Evolutionary conservation across 2,888 invertebrate genomes (phyloP), one percentile per base, ranked within the genome.

Genomic region (Drosophila falleni): DNA sequence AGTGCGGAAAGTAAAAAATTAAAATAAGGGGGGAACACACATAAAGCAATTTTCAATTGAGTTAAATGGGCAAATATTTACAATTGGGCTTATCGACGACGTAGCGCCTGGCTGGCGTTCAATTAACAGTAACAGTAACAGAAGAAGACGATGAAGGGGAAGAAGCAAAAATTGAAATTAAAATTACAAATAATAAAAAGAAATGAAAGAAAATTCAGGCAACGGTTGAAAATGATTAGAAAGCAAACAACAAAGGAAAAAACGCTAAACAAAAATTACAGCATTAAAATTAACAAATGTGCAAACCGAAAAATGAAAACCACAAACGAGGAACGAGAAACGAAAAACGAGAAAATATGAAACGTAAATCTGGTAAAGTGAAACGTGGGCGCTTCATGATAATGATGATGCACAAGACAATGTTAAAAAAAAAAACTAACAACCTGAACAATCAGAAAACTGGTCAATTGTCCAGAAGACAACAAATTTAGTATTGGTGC

Each of bases 1-100:
- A 35, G 16, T 53, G 53, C 19, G 33, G 39, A 23, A 26, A 31
- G 35, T 13, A 31, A 13, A 2, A 2, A 2, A 15, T 0, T 5
- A 4, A 1, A 33, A 0, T 10, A 41, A 29, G 8, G 29, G 29
- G 29, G 8, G 29, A 29, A 53, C n/a, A 64, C 50, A 1, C 31
- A 31, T 31, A 64, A 68, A 76, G 66, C 71, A 71, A 68, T 80
- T 81, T 81, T 70, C 78, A 80, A 81, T 80, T 81, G 72, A 68
- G 64, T 71, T 82, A 71, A 82, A 81, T 82, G 66, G 64, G 79
- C 80, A 83, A 83, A 83, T 81, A 74, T 81, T 81, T 70, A 78
- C 81, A 68, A 76, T 71, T 71, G 77, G 23, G 68, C 66, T 68
- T 78, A 70, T 72, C 74, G 61, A 5, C 50, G 54, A 47, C 59